These are phyloP conservation scores for Rhamnusium bicolor DNA, from an alignment of 2,888 invertebrate genomes.

Conservation along the genomic window DNA sequence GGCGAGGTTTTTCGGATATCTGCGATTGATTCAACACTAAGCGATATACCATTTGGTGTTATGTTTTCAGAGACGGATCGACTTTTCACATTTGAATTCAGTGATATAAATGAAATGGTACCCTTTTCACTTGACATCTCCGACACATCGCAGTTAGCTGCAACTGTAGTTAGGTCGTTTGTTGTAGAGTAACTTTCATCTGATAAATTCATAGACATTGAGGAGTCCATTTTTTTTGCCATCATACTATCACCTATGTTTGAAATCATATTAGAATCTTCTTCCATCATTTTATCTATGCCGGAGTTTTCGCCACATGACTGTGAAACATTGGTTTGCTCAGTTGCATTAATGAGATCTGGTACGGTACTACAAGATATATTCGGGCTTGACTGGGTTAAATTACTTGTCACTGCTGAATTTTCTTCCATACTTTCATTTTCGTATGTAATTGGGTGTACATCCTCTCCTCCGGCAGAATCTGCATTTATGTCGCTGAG, in stretches of 20 bases:
- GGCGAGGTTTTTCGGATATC: not conserved
- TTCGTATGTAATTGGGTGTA: not conserved
- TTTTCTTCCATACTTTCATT: not conserved
- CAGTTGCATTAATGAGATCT: not conserved
- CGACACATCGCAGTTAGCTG: not conserved
- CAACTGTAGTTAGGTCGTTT: not conserved
- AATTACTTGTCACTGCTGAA: not conserved
- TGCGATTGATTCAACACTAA: not conserved
- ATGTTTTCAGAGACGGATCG: not conserved
- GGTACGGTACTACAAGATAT: not conserved
- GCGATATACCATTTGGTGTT: not conserved
- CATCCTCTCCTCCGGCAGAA: not conserved
- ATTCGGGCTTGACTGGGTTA: not conserved
- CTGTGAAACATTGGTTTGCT: not conserved
- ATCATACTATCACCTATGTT: too few species aligned
- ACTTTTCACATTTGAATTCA: not conserved
- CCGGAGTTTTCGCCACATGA: not conserved
- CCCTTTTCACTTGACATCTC: too few species aligned
- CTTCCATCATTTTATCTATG: too few species aligned
- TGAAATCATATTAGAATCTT: too few species aligned
- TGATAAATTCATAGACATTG: not conserved
- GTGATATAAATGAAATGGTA: too few species aligned
- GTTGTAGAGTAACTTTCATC: not conserved
- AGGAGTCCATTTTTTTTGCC: not conserved
- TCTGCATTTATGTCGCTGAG: conserved; percentile 34